Conservation (phyloP, 2,797 vertebrate genomes). For the Mormyrus proboscirostris region DNA sequence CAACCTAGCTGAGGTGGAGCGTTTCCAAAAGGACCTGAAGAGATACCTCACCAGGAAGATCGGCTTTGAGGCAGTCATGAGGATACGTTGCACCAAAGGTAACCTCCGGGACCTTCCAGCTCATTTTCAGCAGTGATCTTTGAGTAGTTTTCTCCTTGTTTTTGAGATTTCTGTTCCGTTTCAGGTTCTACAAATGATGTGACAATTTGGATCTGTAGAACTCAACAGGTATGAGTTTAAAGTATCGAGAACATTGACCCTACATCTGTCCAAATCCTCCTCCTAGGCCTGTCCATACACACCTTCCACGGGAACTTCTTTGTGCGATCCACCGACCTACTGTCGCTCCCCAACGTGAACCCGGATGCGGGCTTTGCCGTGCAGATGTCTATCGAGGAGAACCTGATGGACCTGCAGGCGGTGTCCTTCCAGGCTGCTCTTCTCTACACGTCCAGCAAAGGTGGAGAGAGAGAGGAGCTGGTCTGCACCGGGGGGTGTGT, state of each 20-base stretch:
- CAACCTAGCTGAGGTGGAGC: conserved; percentile 81
- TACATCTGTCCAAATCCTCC: background rate
- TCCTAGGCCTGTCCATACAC: conserved; percentile 88
- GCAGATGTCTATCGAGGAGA: conserved; percentile 96
- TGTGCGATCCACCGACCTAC: conserved; percentile 86
- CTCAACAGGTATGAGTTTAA: background rate
- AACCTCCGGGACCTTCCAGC: no score
- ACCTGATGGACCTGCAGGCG: conserved; percentile 80
- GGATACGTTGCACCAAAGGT: conserved; percentile 98
- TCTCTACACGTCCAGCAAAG: conserved; percentile 96
- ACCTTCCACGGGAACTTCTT: conserved; percentile 99
- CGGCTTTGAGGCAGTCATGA: conserved; percentile 96
- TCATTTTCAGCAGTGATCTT: background rate
- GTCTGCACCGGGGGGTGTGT: background rate
- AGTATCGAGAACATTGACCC: background rate
- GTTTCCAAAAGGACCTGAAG: conserved; percentile 85
- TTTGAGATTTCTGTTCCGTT: background rate
- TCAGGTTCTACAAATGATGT: background rate
- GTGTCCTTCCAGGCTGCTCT: conserved; percentile 96
- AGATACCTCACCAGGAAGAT: conserved; percentile 90
- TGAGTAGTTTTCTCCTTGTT: background rate
- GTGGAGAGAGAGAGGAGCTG: conserved; percentile 43
- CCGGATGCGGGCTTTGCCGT: conserved; percentile 92
- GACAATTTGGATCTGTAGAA: background rate
- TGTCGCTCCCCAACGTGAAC: conserved; percentile 91